Percentiles rank a stretch among this genome's conserved stretches.
phyloP scores from a whole-genome alignment of 1,140 invertebrate genomes.

The Tetramorium simillimum region DNA sequence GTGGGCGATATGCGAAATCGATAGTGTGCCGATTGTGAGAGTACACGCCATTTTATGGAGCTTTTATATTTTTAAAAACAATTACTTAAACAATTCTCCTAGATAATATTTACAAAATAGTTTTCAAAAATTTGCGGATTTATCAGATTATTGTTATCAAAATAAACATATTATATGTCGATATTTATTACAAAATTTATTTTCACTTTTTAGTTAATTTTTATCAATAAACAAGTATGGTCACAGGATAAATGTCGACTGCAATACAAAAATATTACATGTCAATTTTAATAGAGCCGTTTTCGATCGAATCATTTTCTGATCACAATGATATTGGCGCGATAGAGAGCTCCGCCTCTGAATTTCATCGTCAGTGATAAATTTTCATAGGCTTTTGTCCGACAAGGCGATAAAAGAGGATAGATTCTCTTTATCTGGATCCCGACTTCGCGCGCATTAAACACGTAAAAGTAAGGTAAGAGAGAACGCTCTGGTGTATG shows the following conservation, averaged over 20 bases:
- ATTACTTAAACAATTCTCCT: not conserved
- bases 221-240: not conserved
- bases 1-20: constrained; percentile 4
- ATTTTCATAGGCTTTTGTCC: constrained; percentile 52
- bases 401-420: constrained; percentile 40
- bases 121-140: not conserved
- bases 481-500: not conserved
- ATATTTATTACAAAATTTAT: not conserved
- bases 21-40: constrained; percentile 26
- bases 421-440: constrained; percentile 5
- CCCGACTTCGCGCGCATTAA: constrained; percentile 11
- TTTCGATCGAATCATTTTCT: not conserved
- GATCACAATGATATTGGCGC: not conserved
- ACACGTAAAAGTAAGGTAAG: constrained; percentile 4
- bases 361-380: constrained; percentile 49
- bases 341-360: not conserved
- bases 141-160: no score
- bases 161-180: not conserved
- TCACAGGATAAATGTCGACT: not conserved
- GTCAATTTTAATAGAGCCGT: not conserved
- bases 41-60: not conserved
- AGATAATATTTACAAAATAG: not conserved
- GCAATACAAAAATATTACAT: constrained; percentile 23
- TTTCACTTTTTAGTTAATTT: not conserved
- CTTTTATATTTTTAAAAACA: not conserved